Conservation (phyloP, 2,888 invertebrate species). For the Eustalomyia histrio region DNA sequence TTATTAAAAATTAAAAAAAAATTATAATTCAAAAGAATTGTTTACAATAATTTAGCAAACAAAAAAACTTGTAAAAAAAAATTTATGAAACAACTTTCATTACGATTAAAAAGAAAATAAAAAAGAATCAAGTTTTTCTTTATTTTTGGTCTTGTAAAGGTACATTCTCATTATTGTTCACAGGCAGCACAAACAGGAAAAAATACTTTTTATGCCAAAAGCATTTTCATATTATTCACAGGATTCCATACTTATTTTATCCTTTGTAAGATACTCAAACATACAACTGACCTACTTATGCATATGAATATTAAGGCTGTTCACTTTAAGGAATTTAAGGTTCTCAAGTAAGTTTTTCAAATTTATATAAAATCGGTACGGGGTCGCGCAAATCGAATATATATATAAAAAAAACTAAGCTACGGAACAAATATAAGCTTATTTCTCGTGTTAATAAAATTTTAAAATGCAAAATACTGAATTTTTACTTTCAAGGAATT, state of each 20-base stretch:
- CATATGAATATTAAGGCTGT: no score
- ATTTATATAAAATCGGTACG: no score
- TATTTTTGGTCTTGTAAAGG: neutral
- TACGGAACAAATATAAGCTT: no score
- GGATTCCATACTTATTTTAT: slow-evolving; percentile 17
- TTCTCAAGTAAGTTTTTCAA: no score
- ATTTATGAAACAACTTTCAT: no score
- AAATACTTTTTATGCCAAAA: slow-evolving; percentile 34
- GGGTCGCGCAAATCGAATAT: no score
- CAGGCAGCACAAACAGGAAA: neutral
- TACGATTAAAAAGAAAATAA: slow-evolving; percentile 10
- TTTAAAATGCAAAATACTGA: no score
- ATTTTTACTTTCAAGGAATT: no score
- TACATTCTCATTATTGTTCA: slow-evolving; percentile 24
- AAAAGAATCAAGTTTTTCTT: slow-evolving; percentile 13
- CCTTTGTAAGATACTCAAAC: slow-evolving; percentile 25
- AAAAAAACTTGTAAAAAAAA: neutral
- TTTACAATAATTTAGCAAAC: neutral
- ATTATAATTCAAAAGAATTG: neutral
- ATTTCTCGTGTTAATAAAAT: no score
- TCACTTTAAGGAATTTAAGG: no score
- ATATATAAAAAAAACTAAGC: no score
- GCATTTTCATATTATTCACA: slow-evolving; percentile 37
- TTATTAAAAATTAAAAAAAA: no score
- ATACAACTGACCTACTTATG: slow-evolving; percentile 41